Percentiles rank a stretch among this genome's conserved stretches.
These are phyloP conservation scores for Hypena proboscidalis DNA, from an alignment of 2,888 invertebrate genomes.

Conservation along the genomic window DNA sequence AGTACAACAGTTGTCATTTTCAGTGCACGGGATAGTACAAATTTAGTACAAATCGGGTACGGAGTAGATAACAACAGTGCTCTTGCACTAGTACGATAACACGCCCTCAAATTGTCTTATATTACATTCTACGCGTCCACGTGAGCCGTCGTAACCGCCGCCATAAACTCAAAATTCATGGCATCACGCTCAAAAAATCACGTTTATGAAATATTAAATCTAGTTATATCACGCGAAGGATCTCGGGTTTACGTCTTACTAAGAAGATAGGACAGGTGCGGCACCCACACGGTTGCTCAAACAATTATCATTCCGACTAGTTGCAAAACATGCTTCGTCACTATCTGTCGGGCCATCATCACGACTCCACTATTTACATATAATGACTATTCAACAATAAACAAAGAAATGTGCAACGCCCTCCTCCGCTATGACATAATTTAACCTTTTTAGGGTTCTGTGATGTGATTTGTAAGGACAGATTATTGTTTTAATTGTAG, in stretches of 20 bases:
- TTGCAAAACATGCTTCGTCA: constrained; percentile 83
- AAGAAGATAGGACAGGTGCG: constrained; percentile 72
- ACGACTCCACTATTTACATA: constrained; percentile 83
- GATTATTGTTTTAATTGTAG: too few relatives aligned
- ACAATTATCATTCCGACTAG: constrained; percentile 80
- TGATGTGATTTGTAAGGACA: too few relatives aligned
- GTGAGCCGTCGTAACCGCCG: constrained; percentile 3
- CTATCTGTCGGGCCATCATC: constrained; percentile 81
- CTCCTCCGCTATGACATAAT: constrained; percentile 61
- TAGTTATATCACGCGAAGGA: constrained; percentile 66
- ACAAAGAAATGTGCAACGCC: constrained; percentile 71
- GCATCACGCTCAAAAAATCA: constrained; percentile 72
- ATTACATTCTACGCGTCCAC: constrained; percentile 1
- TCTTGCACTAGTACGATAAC: background rate
- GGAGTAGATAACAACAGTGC: too few relatives aligned
- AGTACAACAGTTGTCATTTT: too few relatives aligned
- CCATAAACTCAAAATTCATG: constrained; percentile 58
- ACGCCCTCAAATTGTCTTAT: background rate
- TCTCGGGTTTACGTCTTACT: constrained; percentile 61
- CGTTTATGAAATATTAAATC: constrained; percentile 83
- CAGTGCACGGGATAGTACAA: too few relatives aligned
- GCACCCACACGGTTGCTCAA: constrained; percentile 61
- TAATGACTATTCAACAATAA: constrained; percentile 83
- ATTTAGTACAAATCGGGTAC: too few relatives aligned
- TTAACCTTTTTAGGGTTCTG: constrained; percentile 43